Base-by-base conservation (phyloP, 2,113 vertebrate species). In the Vireo altiloquus region DNA sequence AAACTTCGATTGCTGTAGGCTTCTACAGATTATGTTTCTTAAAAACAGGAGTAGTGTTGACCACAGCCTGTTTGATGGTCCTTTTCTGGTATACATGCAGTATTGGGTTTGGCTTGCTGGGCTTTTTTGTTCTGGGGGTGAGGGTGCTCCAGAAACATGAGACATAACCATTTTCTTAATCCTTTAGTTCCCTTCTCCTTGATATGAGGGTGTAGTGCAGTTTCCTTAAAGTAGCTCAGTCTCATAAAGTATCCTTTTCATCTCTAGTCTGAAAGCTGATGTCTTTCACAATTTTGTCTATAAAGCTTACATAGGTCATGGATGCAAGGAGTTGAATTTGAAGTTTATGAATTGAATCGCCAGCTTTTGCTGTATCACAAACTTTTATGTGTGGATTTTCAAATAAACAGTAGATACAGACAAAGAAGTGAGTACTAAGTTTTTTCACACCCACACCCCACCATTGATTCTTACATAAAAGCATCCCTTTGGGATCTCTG, bases 111-210 rank as follows among this genome's bases (percentile, higher is more conserved):
- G 14, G 17, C 52, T 53, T 39, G 61, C 22, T 14, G 9, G 20
- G 2, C 6, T n/a, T 53, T 52, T 83, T 65, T 52, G 2, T 65
- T 35, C 3, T 2, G 9, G 5, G 3, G 1, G 3, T 49, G 18
- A 31, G 5, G 3, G 10, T 63, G 10, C 18, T 13, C 3, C 14
- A 16, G 19, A 28, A 49, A 42, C 17, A 11, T 5, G 4, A 7
- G 20, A n/a, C 13, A 12, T 4, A 49, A 71, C 10, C 5, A 13
- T 40, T 77, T 83, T 57, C 46, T 10, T 40, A n/a, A 23, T 46
- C 39, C 30, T 59, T 71, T 57, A 70, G 7, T 37, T 90, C 25
- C 13, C 2, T 31, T 59, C 15, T 79, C 12, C 40, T 40, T 16
- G 1, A 10, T 64, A 24, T 31, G 40, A 69, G 19, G 7, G 31